These are phyloP conservation scores for Drosophila neonasuta DNA, from an alignment of 2,888 invertebrate genomes.

Conservation along the genomic window DNA sequence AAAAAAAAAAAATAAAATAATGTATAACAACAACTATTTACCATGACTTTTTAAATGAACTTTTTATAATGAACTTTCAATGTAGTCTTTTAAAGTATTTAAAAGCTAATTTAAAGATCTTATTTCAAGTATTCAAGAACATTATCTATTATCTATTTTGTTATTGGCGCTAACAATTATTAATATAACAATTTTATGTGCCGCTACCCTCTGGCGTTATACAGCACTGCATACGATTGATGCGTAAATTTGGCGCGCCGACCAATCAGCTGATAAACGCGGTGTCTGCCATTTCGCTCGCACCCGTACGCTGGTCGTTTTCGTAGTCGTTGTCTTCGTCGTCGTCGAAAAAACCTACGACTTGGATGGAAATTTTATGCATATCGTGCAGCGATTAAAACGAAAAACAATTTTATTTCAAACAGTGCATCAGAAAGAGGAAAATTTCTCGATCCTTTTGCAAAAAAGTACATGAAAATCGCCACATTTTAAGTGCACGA, in stretches of 20 bases:
- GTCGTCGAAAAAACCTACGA: slow-evolving; percentile 72
- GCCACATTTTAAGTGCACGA: slow-evolving; percentile 56
- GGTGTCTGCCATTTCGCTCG: slow-evolving; percentile 72
- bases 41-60: not conserved
- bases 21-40: not conserved
- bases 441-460: slow-evolving; percentile 74
- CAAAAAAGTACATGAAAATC: slow-evolving; percentile 68
- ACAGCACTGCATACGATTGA: slow-evolving; percentile 69
- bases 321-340: slow-evolving; percentile 65
- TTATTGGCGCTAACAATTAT: not conserved
- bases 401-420: slow-evolving; percentile 39
- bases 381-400: slow-evolving; percentile 57
- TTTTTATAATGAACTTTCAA: not conserved
- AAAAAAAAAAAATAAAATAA: not conserved
- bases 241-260: slow-evolving; percentile 77
- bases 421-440: slow-evolving; percentile 55
- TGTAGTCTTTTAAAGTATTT: not conserved
- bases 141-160: not conserved
- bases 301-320: slow-evolving; percentile 67
- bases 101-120: not conserved
- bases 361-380: slow-evolving; percentile 67
- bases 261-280: slow-evolving; percentile 67
- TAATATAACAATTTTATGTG: slow-evolving; percentile 22
- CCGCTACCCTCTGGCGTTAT: slow-evolving; percentile 43
- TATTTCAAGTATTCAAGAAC: not conserved